These are phyloP conservation scores for Criorhina ranunculi DNA, from an alignment of 2,888 invertebrate genomes.

Conservation along the genomic window DNA sequence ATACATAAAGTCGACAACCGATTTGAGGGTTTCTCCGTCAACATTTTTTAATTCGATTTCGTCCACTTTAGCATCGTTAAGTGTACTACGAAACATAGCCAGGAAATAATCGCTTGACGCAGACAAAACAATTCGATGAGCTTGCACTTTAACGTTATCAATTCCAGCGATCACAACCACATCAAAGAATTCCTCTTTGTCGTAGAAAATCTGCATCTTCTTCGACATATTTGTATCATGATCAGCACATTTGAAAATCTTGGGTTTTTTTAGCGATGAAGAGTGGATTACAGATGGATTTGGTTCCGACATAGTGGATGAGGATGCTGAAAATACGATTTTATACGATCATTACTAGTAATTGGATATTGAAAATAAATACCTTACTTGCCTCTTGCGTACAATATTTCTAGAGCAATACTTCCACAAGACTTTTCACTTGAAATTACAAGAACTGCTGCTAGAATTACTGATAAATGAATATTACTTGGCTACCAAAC, in stretches of 20 bases:
- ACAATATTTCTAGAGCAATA: too few relatives aligned
- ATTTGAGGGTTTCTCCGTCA: conserved; percentile 11
- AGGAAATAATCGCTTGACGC: conserved; percentile 35
- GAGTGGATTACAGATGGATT: too few relatives aligned
- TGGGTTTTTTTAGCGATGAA: background rate
- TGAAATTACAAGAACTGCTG: too few relatives aligned
- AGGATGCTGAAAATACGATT: too few relatives aligned
- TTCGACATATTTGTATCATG: conserved; percentile 6
- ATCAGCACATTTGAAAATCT: conserved; percentile 16
- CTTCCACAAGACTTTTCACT: too few relatives aligned
- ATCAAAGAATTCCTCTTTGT: conserved; percentile 26
- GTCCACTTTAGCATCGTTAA: conserved; percentile 16
- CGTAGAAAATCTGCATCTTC: conserved; percentile 19
- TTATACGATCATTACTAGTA: too few relatives aligned
- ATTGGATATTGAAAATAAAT: too few relatives aligned
- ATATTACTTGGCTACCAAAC: too few relatives aligned
- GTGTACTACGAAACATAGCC: conserved; percentile 34
- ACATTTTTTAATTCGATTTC: conserved; percentile 27
- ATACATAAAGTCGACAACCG: conserved; percentile 24
- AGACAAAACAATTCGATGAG: conserved; percentile 30
- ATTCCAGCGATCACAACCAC: conserved; percentile 19
- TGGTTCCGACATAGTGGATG: too few relatives aligned
- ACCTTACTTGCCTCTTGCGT: too few relatives aligned
- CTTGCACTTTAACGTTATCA: conserved; percentile 10
- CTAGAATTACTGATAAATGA: too few relatives aligned